phyloP scores from a whole-genome alignment of 2,888 invertebrate genomes.

The Drosophila austrosaltans region DNA sequence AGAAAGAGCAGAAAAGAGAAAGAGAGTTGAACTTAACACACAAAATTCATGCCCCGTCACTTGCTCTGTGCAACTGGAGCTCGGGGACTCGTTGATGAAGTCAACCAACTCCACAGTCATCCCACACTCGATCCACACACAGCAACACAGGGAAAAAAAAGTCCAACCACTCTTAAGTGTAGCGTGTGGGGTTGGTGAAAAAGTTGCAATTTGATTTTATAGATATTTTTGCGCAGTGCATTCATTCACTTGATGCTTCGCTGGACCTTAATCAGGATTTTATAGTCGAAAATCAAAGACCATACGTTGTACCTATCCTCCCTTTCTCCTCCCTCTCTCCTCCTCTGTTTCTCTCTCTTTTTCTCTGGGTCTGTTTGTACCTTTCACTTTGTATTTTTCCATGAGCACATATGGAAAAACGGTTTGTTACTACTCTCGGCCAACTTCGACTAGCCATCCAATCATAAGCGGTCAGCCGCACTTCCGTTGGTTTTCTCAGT shows the following conservation, averaged over 20 bases:
- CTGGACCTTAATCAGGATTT: conserved; percentile 43
- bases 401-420: conserved; percentile 22
- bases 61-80: neutral
- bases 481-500: conserved; percentile 15
- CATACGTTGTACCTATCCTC: neutral
- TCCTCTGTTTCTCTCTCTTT: no score
- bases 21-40: neutral
- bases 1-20: neutral
- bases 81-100: neutral
- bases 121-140: neutral
- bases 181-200: no score
- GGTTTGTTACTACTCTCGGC: conserved; percentile 3
- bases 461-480: conserved; percentile 8
- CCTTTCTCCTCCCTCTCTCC: no score
- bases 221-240: neutral
- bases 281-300: conserved; percentile 32
- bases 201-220: conserved; percentile 1
- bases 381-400: conserved; percentile 14
- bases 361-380: neutral
- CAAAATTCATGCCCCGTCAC: neutral
- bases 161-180: no score
- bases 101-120: neutral
- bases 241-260: neutral
- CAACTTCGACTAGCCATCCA: neutral
- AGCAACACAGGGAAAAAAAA: neutral